Base-by-base conservation (phyloP, 1,140 invertebrate genomes). In the Proctacanthus coquilletti region DNA sequence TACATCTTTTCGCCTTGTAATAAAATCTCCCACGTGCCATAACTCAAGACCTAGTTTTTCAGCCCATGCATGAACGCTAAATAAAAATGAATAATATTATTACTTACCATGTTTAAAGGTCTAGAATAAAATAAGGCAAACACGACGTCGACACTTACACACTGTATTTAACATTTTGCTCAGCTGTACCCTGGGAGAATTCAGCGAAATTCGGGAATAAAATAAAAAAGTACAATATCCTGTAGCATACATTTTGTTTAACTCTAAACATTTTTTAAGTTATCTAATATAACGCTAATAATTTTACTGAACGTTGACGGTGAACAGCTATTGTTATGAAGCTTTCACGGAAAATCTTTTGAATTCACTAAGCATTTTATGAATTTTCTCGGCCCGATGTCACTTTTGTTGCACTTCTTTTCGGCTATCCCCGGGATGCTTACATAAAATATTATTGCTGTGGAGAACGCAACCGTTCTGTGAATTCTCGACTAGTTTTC, bases 1-100 rank as follows among this genome's bases (percentile, higher is more conserved):
- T 42, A 81, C 75, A 48, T 76, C 72, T 48, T 77, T 71, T 49
- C 76, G 67, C 47, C 75, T 70, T 18, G 76, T 80, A 44, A 80
- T 76, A 51, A 74, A 75, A 50, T 77, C 74, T 40, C 75, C 77
- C 46, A 79, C 67, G 49, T 75, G 69, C 46, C 72, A 77, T 38
- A 81, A 53, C 52, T 81, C 77, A 52, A 71, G 71, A 18, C 77
- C 75, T 38, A 80, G 61, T 53, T 77, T 79, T 49, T 76, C 64
- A 19, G 75, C 76, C 78, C 77, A 80, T 50, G 68, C 63, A 53
- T 75, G 71, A 21, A 77, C 77, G 42, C 78, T 81, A 10, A 10
- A 32, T 32, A 6, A 17, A 6, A 32, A 32, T 25, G n/a, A 25
- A 25, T 25, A 8, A 25, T 25, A 25, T 25, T 8, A 8, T 8